Base-by-base conservation (phyloP, 2,113 vertebrate species). In the Xenus cinereus region DNA sequence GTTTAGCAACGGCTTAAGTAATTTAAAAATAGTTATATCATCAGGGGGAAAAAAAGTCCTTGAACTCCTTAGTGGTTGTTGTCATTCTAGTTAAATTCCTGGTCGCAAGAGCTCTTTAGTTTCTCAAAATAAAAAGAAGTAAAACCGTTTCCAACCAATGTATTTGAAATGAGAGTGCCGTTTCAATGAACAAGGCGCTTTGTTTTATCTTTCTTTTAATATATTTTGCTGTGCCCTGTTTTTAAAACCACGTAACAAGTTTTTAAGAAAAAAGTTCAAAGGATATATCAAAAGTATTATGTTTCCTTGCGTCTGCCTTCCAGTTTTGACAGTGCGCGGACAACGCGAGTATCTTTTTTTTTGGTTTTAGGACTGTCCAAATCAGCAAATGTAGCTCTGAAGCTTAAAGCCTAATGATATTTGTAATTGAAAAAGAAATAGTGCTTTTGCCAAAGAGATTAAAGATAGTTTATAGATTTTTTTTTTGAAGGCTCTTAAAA, bases 71-170 rank as follows among this genome's bases (percentile, higher is more conserved):
- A 16, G 17, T 32, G 56, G 41, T 57, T 39, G 17, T 39, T 79
- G 33, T 26, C 21, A 14, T 75, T 84, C 46, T 14, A 20, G 23
- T 78, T 54, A 67, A 92, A 90, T 87, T 75, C 64, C 24, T 68
- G 6, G 2, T 81, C 2, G 1, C 4, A 43, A 45, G 33, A 62
- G 64, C 0, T 1, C 32, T 83, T 79, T 28, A 26, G 17, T 63
- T 89, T 82, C 56, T 73, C 45, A 56, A 74, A 91, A 80, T 30
- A 39, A 67, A 69, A 78, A 45, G 3, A 37, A 88, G 43, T 7
- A 21, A 80, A 84, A 17, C 23, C 2, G 18, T 53, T 83, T 67
- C 56, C 30, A 74, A 59, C 4, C 13, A 2, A 14, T 77, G 77
- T 35, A 11, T 60, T 80, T 74, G 35, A 56, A 74, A 60, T 8